Base-by-base conservation (phyloP, 2,797 vertebrate genomes). In the Neopelma chrysocephalum region DNA sequence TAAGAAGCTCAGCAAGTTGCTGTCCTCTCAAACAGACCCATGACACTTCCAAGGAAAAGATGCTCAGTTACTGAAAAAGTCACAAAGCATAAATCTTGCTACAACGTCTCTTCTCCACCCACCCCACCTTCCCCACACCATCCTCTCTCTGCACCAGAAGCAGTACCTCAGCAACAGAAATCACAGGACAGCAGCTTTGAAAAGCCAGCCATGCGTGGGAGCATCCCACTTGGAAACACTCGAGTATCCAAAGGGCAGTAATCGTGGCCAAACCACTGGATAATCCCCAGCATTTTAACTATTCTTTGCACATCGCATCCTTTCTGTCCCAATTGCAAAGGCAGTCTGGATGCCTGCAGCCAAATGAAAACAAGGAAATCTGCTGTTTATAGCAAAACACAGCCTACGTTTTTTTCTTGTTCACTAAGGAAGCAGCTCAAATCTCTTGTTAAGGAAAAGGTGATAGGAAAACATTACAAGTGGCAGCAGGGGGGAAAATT, bases 341-440 rank as follows among this genome's bases (percentile, higher is more conserved):
- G 81, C 87, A 93, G 84, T 31, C 80, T 89, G 80, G 70, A 66
- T 83, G 66, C 51, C 88, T 87, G 54, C 83, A 82, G 91, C 42
- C 78, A 82, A 95, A 95, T 15, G 68, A 80, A 94, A 87, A 75
- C 85, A 93, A 56, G 87, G 31, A 94, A 96, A 96, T 96, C 90
- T 95, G 93, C 90, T 96, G 90, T 93, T 96, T 92, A 94, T 68
- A 90, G 90, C 88, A 95, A 94, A 96, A 95, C 86, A 94, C 83
- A 92, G 87, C 87, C 93, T 51, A 94, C 54, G 0, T 2, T 40
- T 77, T 89, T 43, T 45, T 31, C 76, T 69, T 60, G 26, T 48
- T 92, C 81, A n/a, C 50, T 27, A 60, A 78, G 57, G 76, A 91
- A 87, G 50, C 54, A 43, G 64, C 68, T 91, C 58, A 80, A 71